These are phyloP conservation scores for Orthonyx spaldingii DNA, from an alignment of 2,113 vertebrate genomes.

Conservation along the genomic window DNA sequence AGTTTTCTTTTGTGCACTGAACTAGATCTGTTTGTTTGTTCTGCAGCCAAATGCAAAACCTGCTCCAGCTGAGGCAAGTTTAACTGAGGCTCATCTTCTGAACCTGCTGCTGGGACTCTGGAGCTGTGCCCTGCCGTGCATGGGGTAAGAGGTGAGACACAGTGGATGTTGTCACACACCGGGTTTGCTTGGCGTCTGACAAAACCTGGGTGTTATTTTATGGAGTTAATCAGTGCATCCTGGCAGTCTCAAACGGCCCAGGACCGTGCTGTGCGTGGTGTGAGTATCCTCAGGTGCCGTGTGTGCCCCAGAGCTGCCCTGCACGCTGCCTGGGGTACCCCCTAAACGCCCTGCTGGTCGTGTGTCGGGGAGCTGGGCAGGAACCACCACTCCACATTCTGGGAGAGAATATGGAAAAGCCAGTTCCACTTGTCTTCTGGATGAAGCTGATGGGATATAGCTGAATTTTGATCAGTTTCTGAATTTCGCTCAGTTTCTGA, in stretches of 20 bases:
- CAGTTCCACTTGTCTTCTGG: not conserved
- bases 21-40: slow-evolving; percentile 28
- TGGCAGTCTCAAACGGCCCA: not conserved
- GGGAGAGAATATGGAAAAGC: not conserved
- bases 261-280: not conserved
- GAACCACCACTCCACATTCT: not conserved
- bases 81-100: not conserved
- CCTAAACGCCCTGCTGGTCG: not conserved
- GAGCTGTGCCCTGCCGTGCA: not conserved
- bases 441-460: not conserved
- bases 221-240: not conserved
- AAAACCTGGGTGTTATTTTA: not conserved
- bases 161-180: accelerated
- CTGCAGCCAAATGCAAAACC: slow-evolving; percentile 48
- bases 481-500: not conserved
- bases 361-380: not conserved
- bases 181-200: not conserved
- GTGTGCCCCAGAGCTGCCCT: not conserved
- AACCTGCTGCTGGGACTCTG: not conserved
- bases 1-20: not conserved
- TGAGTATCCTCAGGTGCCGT: not conserved
- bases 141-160: not conserved
- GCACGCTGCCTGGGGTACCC: not conserved
- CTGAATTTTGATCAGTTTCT: not conserved
- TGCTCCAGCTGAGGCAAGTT: not conserved